Conservation (phyloP, 2,113 vertebrate genomes). For the Laterallus jamaicensis region DNA sequence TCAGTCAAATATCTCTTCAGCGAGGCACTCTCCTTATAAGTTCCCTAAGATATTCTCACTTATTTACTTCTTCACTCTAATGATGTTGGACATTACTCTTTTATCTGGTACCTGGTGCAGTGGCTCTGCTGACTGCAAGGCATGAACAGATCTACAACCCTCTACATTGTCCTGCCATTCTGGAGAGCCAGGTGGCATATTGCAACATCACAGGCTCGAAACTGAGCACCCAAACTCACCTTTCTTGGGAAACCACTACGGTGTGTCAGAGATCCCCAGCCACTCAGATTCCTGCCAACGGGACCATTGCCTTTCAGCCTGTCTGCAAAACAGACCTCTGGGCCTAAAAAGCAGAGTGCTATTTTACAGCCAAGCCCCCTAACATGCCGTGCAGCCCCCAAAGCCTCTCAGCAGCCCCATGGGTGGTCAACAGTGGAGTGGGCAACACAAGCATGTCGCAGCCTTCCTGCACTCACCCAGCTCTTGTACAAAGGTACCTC, state of each 20-base stretch:
- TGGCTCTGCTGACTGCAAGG: not conserved
- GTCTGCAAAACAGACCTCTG: not conserved
- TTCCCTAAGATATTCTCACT: not conserved
- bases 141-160: not conserved
- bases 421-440: not conserved
- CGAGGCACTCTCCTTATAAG: not conserved
- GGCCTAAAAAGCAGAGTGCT: not conserved
- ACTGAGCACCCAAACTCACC: not conserved
- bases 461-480: not conserved
- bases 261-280: not conserved
- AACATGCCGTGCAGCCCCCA: not conserved
- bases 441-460: not conserved
- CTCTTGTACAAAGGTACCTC: not conserved
- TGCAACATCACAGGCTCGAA: not conserved
- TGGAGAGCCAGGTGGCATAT: not conserved
- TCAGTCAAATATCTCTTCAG: not conserved
- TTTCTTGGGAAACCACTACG: not conserved
- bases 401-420: not conserved
- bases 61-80: not conserved
- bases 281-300: fast-evolving
- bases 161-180: not conserved
- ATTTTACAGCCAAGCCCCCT: not conserved
- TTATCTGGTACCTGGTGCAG: not conserved
- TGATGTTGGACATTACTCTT: not conserved
- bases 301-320: not conserved